Base-by-base conservation (phyloP, 2,888 invertebrate species). In the Drosophila picticornis region DNA sequence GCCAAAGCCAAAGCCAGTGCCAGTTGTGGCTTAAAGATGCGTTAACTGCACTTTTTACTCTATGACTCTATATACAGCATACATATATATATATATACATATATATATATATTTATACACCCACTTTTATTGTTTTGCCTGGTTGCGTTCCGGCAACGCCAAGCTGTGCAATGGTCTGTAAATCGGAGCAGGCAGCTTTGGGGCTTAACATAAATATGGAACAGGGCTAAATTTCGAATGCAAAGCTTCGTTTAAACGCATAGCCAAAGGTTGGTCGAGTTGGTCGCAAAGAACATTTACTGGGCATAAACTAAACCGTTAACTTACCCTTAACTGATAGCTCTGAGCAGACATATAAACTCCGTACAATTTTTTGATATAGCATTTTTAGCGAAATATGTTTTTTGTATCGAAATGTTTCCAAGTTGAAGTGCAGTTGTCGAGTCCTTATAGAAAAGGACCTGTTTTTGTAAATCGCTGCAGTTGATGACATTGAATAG, bases 11-110 rank as follows among this genome's bases (percentile, higher is more conserved):
- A 6, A 1, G 10, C 4, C 6, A 36, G 19, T 6, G 19, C 4
- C 9, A 36, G 19, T 27, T 25, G 25, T 3, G 25, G 51, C 31
- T 36, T 36, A 50, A 43, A 60, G 60, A 77, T 76, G 76, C 75
- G 79, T 61, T 67, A 78, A 68, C 79, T 76, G 79, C 76, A 77
- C 64, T 67, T 32, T 56, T 25, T 36, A 60, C 43, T 66, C 75
- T 43, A 46, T 57, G 25, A 46, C 52, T 55, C 25, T 58, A 27
- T 36, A 46, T 4, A 22, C 3, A 7, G 16, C 25, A 9, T 9
- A 11, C 22, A 25, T 16, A 7, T 13, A 4, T 6, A 22, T 7
- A 22, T 13, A 13, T 46, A 13, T 22, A n/a, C n/a, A 22, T 25
- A 25, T 9, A 16, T 25, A 16, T 16, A 16, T 16, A 4, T 4